These are phyloP conservation scores for Lomographa bimaculata DNA, from an alignment of 2,888 invertebrate species.

Conservation along the genomic window DNA sequence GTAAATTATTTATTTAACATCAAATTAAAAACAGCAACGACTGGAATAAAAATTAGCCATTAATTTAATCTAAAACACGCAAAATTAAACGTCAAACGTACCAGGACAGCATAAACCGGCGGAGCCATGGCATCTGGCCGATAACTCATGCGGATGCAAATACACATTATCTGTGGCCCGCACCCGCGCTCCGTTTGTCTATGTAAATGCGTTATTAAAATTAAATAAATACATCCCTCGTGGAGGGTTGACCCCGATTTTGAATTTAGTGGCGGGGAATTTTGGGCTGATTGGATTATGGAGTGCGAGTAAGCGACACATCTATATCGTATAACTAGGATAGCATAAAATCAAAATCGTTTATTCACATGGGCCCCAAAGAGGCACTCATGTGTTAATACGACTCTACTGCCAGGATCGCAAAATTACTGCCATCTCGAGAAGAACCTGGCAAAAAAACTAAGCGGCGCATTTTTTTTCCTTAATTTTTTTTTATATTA, in stretches of 20 bases:
- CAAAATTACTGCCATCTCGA: too few species aligned
- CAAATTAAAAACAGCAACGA: slow-evolving; percentile 8
- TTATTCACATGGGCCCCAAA: too few species aligned
- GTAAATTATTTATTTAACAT: too few species aligned
- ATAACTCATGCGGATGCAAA: slow-evolving; percentile 65
- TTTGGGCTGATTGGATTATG: slow-evolving; percentile 20
- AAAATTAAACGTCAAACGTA: slow-evolving; percentile 22
- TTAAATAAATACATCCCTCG: slow-evolving; percentile 68
- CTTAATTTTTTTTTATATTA: too few species aligned
- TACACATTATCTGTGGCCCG: slow-evolving; percentile 70
- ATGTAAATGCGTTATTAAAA: slow-evolving; percentile 79
- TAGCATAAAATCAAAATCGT: too few species aligned
- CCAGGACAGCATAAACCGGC: slow-evolving; percentile 20
- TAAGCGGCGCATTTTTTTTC: too few species aligned
- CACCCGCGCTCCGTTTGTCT: slow-evolving; percentile 60
- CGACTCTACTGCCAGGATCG: too few species aligned
- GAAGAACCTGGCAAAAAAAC: too few species aligned
- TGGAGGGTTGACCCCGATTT: slow-evolving; percentile 27
- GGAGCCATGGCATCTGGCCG: slow-evolving; percentile 25
- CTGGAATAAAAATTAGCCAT: slow-evolving; percentile 16
- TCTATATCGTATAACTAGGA: too few species aligned
- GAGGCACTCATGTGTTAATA: too few species aligned
- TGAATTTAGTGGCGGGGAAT: slow-evolving; percentile 23
- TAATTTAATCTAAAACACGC: slow-evolving; percentile 21
- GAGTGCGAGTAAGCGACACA: too few species aligned